phyloP scores from a whole-genome alignment of 2,888 invertebrate species.

The Cactoblastis cactorum region DNA sequence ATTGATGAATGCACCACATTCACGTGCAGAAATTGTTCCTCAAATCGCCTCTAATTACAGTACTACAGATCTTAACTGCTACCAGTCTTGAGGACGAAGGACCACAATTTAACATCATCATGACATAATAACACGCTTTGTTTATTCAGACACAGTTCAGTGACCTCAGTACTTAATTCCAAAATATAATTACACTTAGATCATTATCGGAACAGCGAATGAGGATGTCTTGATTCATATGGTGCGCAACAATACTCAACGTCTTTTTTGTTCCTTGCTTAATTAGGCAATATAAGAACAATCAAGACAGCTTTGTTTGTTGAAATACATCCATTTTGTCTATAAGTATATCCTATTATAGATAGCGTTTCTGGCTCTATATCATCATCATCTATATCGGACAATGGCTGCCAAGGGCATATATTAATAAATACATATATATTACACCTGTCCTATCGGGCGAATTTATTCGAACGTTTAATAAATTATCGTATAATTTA shows the following conservation, averaged over 20 bases:
- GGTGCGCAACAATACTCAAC: conserved; percentile 29
- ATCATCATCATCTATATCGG: no score
- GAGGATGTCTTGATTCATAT: conserved; percentile 59
- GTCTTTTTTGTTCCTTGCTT: conserved; percentile 39
- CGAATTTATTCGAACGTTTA: no score
- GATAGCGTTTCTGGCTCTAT: background rate
- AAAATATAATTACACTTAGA: conserved; percentile 60
- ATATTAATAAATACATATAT: no score
- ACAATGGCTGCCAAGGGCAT: no score
- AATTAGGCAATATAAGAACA: conserved; percentile 44
- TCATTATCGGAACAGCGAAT: conserved; percentile 53
- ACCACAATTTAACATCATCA: conserved; percentile 9
- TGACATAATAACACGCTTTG: conserved; percentile 20
- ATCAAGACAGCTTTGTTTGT: conserved; percentile 36
- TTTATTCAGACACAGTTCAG: conserved; percentile 30
- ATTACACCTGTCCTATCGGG: no score
- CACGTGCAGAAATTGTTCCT: background rate
- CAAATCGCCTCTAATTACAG: conserved; percentile 9
- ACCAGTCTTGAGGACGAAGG: background rate
- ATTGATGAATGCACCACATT: background rate
- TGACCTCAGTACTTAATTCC: conserved; percentile 44
- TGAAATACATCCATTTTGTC: conserved; percentile 14
- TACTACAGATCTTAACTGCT: background rate
- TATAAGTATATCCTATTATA: conserved; percentile 4
- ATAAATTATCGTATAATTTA: no score